phyloP scores from a whole-genome alignment of 2,888 invertebrate genomes.

The Cryptus viduatorius region DNA sequence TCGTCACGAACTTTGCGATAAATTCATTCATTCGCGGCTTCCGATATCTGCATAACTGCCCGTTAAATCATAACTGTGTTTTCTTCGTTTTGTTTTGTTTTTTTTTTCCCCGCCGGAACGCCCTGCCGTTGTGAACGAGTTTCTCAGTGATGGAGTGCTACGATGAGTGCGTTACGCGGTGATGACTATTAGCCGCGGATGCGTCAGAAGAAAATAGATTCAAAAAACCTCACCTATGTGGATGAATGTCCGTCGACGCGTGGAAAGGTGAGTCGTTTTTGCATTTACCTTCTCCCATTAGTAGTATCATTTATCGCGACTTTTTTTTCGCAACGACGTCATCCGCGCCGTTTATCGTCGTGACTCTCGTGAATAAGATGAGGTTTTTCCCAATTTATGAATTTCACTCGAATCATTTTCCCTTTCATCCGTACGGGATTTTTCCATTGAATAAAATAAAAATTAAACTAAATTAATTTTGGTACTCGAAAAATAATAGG shows the following conservation, averaged over 20 bases:
- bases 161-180: constrained; percentile 2
- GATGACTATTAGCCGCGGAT: background rate
- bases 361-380: too few species aligned
- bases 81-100: background rate
- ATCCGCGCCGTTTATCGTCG: too few species aligned
- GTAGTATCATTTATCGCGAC: too few species aligned
- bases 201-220: background rate
- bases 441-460: too few species aligned
- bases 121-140: background rate
- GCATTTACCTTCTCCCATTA: background rate
- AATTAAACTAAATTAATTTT: too few species aligned
- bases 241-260: background rate
- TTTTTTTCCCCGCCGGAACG: background rate
- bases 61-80: background rate
- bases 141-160: background rate
- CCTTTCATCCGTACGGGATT: too few species aligned
- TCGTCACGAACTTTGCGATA: constrained; percentile 1
- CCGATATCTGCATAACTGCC: constrained; percentile 13
- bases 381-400: too few species aligned
- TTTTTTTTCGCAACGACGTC: too few species aligned
- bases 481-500: too few species aligned
- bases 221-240: background rate
- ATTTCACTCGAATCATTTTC: too few species aligned
- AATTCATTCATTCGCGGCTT: background rate
- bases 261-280: constrained; percentile 18